phyloP scores from a whole-genome alignment of 2,113 vertebrate species.

The Xiphophorus maculatus region DNA sequence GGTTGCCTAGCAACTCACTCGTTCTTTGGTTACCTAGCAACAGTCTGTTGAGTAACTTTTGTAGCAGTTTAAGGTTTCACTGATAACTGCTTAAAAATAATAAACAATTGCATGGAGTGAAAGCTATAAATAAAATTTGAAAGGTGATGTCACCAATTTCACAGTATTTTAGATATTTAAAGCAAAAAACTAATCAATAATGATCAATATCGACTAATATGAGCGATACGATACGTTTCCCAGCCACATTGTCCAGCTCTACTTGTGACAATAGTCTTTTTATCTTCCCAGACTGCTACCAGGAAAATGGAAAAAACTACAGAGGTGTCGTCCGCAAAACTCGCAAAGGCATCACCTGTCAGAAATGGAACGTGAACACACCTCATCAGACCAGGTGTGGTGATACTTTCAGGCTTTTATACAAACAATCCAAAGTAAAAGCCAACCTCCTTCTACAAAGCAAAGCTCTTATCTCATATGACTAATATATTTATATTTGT shows the following conservation, averaged over 20 bases:
- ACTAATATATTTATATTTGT: background rate
- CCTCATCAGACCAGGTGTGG: conserved; percentile 87
- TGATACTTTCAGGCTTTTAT: background rate
- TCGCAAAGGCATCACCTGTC: conserved; percentile 92
- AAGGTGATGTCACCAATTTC: no score
- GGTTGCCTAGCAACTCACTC: no score
- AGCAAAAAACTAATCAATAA: no score
- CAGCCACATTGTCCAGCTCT: background rate
- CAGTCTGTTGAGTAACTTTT: no score
- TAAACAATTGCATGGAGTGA: no score
- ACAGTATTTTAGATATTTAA: no score
- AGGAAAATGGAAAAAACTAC: conserved; percentile 86
- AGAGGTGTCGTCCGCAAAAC: conserved; percentile 87
- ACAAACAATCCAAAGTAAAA: background rate
- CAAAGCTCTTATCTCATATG: background rate
- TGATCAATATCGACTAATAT: no score
- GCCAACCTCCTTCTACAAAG: background rate
- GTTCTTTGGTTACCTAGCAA: no score
- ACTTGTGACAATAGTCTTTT: background rate
- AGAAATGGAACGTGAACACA: conserved; percentile 86
- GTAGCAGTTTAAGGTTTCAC: no score
- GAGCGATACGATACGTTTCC: no score
- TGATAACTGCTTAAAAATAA: no score
- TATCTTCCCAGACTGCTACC: conserved; percentile 86
- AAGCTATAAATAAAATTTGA: no score